Evolutionary conservation across 2,797 vertebrate species (phyloP).

Genomic region (Anguilla pacifica): DNA sequence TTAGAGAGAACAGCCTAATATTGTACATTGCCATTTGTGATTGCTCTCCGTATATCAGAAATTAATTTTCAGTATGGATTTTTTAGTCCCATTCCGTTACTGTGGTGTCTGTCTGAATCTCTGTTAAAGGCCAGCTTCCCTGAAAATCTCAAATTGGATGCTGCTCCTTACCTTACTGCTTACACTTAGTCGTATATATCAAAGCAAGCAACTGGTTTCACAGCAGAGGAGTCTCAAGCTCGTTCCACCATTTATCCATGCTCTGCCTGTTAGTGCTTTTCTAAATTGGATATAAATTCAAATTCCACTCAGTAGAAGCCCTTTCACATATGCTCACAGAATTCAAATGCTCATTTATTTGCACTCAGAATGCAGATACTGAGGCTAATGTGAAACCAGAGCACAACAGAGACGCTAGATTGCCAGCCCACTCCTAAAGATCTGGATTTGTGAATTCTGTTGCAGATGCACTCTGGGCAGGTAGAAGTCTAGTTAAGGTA

Average conservation of each 20-base stretch:
- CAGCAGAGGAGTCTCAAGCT: not conserved
- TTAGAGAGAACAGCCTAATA: not conserved
- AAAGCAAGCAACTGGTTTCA: not conserved
- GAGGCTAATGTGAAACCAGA: not conserved
- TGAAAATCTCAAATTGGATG: not conserved
- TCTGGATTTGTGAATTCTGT: not conserved
- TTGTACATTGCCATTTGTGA: not conserved
- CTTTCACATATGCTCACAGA: not conserved
- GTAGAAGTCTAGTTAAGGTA: not conserved
- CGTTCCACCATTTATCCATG: not conserved
- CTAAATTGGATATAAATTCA: slow-evolving; percentile 9
- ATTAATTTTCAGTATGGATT: not conserved
- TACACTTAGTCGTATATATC: not conserved
- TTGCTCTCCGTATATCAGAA: not conserved
- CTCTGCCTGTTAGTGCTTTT: not conserved
- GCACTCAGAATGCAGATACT: not conserved
- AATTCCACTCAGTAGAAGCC: not conserved
- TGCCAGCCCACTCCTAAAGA: not conserved
- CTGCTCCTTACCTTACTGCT: not conserved
- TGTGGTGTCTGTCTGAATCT: not conserved
- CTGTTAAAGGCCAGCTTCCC: not conserved
- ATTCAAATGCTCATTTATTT: not conserved
- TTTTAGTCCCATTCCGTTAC: not conserved
- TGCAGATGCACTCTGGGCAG: not conserved
- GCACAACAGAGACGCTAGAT: not conserved